Conservation (phyloP, 1,140 invertebrate genomes). For the Platyura marginata region DNA sequence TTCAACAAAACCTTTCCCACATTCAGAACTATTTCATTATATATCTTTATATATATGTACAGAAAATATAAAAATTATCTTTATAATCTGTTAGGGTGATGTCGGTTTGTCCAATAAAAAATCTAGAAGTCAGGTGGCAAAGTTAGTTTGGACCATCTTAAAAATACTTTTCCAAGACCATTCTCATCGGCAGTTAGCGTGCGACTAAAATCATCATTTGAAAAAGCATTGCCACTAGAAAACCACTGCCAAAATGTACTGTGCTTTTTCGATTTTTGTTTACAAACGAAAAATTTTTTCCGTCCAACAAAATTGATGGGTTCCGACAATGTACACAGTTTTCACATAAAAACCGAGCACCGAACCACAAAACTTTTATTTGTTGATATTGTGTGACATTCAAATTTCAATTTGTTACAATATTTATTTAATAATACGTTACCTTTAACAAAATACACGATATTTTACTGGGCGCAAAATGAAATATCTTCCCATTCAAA, state of each 20-base stretch:
- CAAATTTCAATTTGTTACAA: not conserved
- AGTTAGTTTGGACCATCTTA: not conserved
- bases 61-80: not conserved
- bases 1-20: too few species aligned
- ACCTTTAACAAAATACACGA: not conserved
- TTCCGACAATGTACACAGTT: not conserved
- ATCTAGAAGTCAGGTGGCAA: not conserved
- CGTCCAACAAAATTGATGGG: not conserved
- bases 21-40: too few species aligned
- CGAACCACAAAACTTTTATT: not conserved
- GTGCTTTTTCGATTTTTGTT: not conserved
- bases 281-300: not conserved
- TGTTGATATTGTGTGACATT: not conserved
- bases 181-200: not conserved
- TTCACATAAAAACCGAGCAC: not conserved
- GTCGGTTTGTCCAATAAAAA: not conserved
- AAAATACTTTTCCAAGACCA: not conserved
- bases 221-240: not conserved
- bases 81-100: not conserved
- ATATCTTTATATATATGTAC: too few species aligned
- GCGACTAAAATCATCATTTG: not conserved
- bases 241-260: not conserved
- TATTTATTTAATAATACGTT: not conserved
- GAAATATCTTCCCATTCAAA: not conserved
- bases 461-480: not conserved